Base-by-base conservation (phyloP, 2,797 vertebrate species). In the Oreortyx pictus region DNA sequence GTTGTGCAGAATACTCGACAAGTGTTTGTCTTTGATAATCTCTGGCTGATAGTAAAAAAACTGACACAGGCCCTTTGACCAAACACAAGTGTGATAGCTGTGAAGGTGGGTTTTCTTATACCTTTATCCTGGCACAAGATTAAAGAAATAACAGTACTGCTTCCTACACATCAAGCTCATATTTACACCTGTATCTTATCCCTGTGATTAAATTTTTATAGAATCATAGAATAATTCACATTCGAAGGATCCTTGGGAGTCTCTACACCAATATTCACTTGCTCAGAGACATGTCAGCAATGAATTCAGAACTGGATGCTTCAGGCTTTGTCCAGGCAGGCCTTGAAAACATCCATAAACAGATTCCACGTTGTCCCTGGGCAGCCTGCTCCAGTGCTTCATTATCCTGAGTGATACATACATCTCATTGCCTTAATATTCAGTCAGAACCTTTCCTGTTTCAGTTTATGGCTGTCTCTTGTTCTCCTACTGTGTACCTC, bases 21-120 rank as follows among this genome's bases (percentile, higher is more conserved):
- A 46, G 68, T 62, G 94, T 94, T 95, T 96, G 92, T 96, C 93
- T 96, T 97, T 94, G 82, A 94, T 86, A 92, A 68, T 93, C 68
- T 95, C 94, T 90, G 66, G 78, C 77, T 93, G 79, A 29, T 71
- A 83, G 65, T 95, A 92, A 92, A 92, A 96, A 95, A 96, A 81
- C 33, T 64, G 92, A 94, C 76, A 82, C 35, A 83, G 86, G 52
- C 54, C 81, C 92, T 33, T 90, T 94, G 92, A 94, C 94, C 94
- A 82, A 71, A 44, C 49, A 75, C 33, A 86, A 84, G 75, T 64
- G 89, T 90, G 92, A 82, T 74, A 83, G 88, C 64, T 82, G 41
- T 79, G 77, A 86, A 86, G 66, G 31, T 14, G 19, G 19, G 19
- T 57, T 57, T 57, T 56, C 23, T 57, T 33, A 57, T 76, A 67